A percentile compares a stretch with the other conserved stretches of the same genome.
These are phyloP conservation scores for Lytechinus variegatus DNA, from an alignment of 35 echinoderm and acorn worm species.

Conservation along the genomic window DNA sequence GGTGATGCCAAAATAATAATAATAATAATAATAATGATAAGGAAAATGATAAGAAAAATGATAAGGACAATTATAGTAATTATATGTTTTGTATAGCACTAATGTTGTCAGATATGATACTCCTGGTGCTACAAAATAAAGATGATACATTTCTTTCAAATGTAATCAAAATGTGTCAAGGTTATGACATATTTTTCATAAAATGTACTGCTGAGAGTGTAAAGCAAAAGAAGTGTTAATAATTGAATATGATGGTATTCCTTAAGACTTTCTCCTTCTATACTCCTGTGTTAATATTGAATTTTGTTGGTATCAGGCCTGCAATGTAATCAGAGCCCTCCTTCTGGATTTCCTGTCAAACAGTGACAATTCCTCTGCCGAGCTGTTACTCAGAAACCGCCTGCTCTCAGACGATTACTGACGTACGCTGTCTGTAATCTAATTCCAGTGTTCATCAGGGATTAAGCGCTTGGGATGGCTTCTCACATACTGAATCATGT, in stretches of 20 bases:
- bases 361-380: background rate
- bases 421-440: background rate
- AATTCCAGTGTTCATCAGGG: conserved; percentile 10
- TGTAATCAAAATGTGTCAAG: too few relatives aligned
- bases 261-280: background rate
- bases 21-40: too few relatives aligned
- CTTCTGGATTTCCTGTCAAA: background rate
- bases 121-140: too few relatives aligned
- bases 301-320: background rate
- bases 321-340: background rate
- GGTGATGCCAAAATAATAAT: too few relatives aligned
- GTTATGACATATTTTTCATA: background rate
- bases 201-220: background rate
- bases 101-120: too few relatives aligned
- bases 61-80: too few relatives aligned
- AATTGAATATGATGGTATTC: background rate
- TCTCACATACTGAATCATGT: background rate
- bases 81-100: too few relatives aligned
- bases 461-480: background rate
- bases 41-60: too few relatives aligned
- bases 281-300: background rate
- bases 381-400: background rate
- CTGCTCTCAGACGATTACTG: background rate
- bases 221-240: background rate
- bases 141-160: too few relatives aligned